A percentile compares a stretch with the other conserved stretches of the same genome.
phyloP scores from a whole-genome alignment of 2,113 vertebrate species.

The Bolborhynchus lineola region DNA sequence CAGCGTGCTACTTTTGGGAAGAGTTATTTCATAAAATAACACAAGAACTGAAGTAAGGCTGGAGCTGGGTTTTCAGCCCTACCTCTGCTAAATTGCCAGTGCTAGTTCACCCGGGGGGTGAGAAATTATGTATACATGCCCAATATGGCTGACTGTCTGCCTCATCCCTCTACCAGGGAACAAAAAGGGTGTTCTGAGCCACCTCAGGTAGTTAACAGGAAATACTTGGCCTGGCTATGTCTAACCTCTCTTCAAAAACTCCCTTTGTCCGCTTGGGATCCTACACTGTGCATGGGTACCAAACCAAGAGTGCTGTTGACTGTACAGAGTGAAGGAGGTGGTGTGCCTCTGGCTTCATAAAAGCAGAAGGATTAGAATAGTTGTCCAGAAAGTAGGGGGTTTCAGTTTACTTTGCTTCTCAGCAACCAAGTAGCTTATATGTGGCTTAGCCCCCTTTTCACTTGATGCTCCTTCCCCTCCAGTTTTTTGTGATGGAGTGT shows the following conservation, averaged over 20 bases:
- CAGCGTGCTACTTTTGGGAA: not conserved
- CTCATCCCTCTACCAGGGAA: not conserved
- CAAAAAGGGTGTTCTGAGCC: not conserved
- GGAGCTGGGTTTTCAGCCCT: not conserved
- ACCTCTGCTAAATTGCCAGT: not conserved
- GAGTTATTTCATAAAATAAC: not conserved
- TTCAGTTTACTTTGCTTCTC: not conserved
- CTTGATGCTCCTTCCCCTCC: not conserved
- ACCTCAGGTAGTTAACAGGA: not conserved
- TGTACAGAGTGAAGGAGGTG: not conserved
- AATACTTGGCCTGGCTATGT: not conserved
- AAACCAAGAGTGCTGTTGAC: not conserved
- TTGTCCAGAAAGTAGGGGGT: not conserved
- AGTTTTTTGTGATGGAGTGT: not conserved
- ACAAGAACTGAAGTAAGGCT: not conserved
- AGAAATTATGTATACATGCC: not conserved
- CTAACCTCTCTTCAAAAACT: not conserved
- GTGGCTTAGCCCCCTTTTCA: not conserved
- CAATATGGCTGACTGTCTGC: not conserved
- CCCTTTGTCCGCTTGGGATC: not conserved
- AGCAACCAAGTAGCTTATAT: not conserved
- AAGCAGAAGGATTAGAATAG: not conserved
- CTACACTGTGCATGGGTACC: not conserved
- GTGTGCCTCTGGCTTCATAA: fast-evolving
- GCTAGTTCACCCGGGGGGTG: not conserved